Percentiles rank a stretch among this genome's conserved stretches.
phyloP scores from a whole-genome alignment of 1,140 invertebrate species.

The Adoxophyes honmai region DNA sequence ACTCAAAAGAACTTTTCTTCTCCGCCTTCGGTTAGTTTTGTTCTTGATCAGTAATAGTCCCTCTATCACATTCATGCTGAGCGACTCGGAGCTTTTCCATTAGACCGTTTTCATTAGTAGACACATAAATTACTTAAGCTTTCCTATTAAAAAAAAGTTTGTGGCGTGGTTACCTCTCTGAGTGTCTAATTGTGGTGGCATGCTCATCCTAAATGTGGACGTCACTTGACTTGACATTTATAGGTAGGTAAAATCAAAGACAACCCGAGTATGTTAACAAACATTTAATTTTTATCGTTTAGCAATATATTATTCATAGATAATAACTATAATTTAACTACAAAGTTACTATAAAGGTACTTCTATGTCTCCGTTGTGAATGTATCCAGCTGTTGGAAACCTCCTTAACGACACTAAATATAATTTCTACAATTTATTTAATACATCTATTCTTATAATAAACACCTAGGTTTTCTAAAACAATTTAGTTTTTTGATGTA shows the following conservation, averaged over 20 bases:
- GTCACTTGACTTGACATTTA: no score
- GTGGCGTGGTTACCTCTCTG: no score
- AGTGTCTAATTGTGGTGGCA: no score
- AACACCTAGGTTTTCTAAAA: slow-evolving; percentile 47
- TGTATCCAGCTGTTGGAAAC: slow-evolving; percentile 32
- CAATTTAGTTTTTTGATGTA: slow-evolving; percentile 57
- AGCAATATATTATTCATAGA: slow-evolving; percentile 72
- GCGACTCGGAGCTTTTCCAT: no score
- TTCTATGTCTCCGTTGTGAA: slow-evolving; percentile 36
- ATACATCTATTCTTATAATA: slow-evolving; percentile 55
- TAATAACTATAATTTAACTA: slow-evolving; percentile 73
- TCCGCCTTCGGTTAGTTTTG: no score
- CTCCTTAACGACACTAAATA: slow-evolving; percentile 51
- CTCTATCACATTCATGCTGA: no score
- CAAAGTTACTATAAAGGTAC: slow-evolving; percentile 51
- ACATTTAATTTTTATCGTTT: slow-evolving; percentile 74
- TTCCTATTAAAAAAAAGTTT: no score
- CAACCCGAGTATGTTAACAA: slow-evolving; percentile 60
- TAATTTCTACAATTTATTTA: slow-evolving; percentile 55
- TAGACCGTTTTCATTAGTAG: no score
- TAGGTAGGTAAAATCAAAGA: slow-evolving; percentile 30
- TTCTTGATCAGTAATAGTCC: no score
- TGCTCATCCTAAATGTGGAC: no score
- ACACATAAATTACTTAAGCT: no score
- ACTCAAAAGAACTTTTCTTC: no score